Base-by-base conservation (phyloP, 1,140 invertebrate genomes). In the Caerostris darwini region DNA sequence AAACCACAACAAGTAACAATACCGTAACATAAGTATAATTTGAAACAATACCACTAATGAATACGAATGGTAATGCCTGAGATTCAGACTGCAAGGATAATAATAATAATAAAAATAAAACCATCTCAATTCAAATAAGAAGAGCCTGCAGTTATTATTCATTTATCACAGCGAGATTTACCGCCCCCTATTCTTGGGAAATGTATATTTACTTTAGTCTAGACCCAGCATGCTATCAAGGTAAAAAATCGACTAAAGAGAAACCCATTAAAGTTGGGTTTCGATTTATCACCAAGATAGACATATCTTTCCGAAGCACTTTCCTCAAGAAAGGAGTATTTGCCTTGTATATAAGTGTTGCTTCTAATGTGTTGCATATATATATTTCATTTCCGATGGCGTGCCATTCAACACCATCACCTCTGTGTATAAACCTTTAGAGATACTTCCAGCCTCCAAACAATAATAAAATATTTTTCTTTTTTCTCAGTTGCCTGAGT, bases 261-360 rank as follows among this genome's bases (percentile, higher is more conserved):
- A 77, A 77, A 77, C 8, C 19, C 34, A 77, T 50, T 77, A 77
- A 77, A n/a, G 50, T 3, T 8, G 5, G 7, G 69, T 12, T 77
- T 34, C 50, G 34, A 50, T 77, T 77, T 77, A 53, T 77, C 69
- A 53, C 14, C 69, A 77, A 77, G 69, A 77, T 77, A 50, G 12
- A 14, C 8, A 77, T 77, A 6, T 77, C 50, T 77, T 77, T 77
- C 50, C 34, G 50, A 77, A 77, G 19, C 50, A 50, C 50, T 77
- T 77, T 77, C 69, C 50, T 77, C 50, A 8, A 77, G 69, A 77
- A 77, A 77, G 50, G 69, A 12, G 3, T 77, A 69, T 77, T 77
- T 77, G 8, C 50, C 34, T 77, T 77, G 69, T 77, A 53, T 77
- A 77, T 77, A 77, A 50, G 69, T 77, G 50, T 53, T 77, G 19